Conservation (phyloP, 2,888 invertebrate species). For the Galerucella pusilla region DNA sequence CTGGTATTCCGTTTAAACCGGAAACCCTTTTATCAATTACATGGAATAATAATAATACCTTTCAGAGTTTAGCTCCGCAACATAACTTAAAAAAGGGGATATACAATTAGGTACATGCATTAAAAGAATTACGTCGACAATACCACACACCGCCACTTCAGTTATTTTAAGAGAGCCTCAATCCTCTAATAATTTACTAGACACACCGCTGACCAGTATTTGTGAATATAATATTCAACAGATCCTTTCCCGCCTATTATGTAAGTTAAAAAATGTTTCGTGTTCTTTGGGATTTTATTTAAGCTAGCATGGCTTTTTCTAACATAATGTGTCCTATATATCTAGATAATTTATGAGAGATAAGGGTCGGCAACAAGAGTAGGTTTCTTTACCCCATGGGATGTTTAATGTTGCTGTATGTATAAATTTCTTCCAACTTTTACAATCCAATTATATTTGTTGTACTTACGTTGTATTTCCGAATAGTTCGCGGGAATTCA, state of each 20-base stretch:
- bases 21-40: no score
- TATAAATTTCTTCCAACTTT: constrained; percentile 6
- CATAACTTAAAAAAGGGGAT: no score
- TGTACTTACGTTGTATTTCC: no score
- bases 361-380: neutral
- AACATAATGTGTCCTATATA: neutral
- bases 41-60: no score
- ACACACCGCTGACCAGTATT: neutral
- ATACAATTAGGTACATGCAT: no score
- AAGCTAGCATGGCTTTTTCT: neutral
- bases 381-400: constrained; percentile 1
- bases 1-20: no score
- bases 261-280: neutral
- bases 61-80: no score
- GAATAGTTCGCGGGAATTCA: no score
- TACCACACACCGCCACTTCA: no score
- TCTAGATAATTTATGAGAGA: constrained; percentile 5
- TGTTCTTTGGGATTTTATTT: constrained; percentile 2
- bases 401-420: neutral
- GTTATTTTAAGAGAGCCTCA: no score
- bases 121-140: no score
- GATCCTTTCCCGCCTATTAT: neutral
- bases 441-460: neutral
- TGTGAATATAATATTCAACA: neutral
- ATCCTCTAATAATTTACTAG: neutral